These are phyloP conservation scores for Poeciliopsis prolifica DNA, from an alignment of 2,113 vertebrate genomes.

Conservation along the genomic window DNA sequence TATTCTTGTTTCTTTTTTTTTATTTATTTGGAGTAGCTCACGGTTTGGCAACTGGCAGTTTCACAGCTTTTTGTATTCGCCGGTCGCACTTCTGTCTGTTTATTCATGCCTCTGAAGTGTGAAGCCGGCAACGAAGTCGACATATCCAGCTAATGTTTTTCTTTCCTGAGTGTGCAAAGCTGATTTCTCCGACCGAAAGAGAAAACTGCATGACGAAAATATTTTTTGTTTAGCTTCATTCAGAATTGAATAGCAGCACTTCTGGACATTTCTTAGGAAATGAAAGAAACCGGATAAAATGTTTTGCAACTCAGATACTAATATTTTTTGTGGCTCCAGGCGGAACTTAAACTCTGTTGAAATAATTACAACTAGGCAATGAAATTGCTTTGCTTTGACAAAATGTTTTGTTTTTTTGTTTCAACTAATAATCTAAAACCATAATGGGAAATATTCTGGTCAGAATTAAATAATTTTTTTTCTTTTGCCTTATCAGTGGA, in stretches of 20 bases:
- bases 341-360: background rate
- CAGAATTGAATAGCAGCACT: background rate
- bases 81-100: slow-evolving; percentile 31
- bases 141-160: slow-evolving; percentile 40
- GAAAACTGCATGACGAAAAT: slow-evolving; percentile 1
- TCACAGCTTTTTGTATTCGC: slow-evolving; percentile 42
- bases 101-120: slow-evolving; percentile 28
- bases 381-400: background rate
- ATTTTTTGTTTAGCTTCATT: background rate
- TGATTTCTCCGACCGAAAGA: slow-evolving; percentile 9
- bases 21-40: background rate
- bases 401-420: background rate
- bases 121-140: slow-evolving; percentile 14
- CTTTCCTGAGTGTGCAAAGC: slow-evolving; percentile 10
- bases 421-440: background rate
- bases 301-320: background rate
- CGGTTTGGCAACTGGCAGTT: slow-evolving; percentile 5
- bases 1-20: background rate
- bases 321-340: background rate
- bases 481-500: background rate
- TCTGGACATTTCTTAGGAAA: background rate
- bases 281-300: background rate
- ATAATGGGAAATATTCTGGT: background rate
- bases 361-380: background rate
- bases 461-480: background rate